phyloP scores from a whole-genome alignment of 2,888 invertebrate genomes.

The Mythimna impura region DNA sequence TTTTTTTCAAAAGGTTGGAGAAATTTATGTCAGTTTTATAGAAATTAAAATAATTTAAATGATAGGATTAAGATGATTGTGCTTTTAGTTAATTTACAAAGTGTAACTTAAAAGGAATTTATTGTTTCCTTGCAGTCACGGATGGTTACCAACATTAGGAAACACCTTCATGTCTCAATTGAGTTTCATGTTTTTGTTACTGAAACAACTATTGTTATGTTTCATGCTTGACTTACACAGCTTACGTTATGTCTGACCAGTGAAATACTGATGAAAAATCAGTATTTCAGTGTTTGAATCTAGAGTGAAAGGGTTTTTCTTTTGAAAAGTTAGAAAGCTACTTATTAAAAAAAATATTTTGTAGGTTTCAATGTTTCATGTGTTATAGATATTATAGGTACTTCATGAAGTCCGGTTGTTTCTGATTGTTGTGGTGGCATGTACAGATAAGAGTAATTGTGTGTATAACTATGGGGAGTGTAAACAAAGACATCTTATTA shows the following conservation, averaged over 20 bases:
- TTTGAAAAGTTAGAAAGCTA: neutral
- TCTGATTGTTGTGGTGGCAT: neutral
- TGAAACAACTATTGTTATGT: conserved; percentile 49
- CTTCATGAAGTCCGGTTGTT: neutral
- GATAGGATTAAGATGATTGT: too few relatives aligned
- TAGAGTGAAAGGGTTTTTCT: neutral
- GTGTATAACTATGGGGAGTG: neutral
- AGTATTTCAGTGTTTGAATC: conserved; percentile 6
- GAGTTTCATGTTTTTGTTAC: conserved; percentile 49
- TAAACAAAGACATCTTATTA: neutral
- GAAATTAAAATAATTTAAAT: too few relatives aligned
- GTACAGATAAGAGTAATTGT: neutral
- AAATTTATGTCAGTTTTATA: too few relatives aligned
- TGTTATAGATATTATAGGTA: neutral
- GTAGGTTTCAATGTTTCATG: neutral
- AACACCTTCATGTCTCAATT: conserved; percentile 51
- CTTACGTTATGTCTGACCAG: conserved; percentile 16
- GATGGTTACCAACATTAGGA: conserved; percentile 49
- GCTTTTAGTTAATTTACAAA: neutral
- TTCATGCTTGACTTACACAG: conserved; percentile 49
- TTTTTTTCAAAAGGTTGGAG: too few relatives aligned
- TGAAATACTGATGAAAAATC: neutral
- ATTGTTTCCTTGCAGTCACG: conserved; percentile 42
- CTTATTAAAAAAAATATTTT: neutral
- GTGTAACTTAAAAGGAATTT: neutral